These are phyloP conservation scores for Erebia palarica DNA, from an alignment of 2,888 invertebrate genomes.

Conservation along the genomic window DNA sequence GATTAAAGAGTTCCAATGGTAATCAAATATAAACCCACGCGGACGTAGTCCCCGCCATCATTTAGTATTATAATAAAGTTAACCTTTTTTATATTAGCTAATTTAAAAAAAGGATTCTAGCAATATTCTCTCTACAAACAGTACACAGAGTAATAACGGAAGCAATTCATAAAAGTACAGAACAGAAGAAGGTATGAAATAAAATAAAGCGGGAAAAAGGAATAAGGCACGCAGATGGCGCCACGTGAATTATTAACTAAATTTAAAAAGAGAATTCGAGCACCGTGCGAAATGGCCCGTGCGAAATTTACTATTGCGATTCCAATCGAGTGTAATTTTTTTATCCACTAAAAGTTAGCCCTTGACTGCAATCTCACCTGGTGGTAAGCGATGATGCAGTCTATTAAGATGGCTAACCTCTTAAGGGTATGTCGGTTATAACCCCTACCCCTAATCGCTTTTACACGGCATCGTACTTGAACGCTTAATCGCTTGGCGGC, in stretches of 20 bases:
- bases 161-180: slow-evolving; percentile 37
- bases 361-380: too few relatives aligned
- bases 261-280: slow-evolving; percentile 66
- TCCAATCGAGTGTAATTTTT: slow-evolving; percentile 42
- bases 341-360: background rate
- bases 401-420: too few relatives aligned
- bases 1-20: too few relatives aligned
- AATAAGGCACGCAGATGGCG: slow-evolving; percentile 68
- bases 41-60: too few relatives aligned
- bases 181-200: slow-evolving; percentile 43
- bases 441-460: too few relatives aligned
- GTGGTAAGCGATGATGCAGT: too few relatives aligned
- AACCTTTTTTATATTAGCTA: too few relatives aligned
- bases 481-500: too few relatives aligned
- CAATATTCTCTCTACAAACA: background rate
- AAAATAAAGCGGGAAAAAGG: slow-evolving; percentile 49
- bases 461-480: too few relatives aligned
- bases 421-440: too few relatives aligned
- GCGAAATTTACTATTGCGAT: slow-evolving; percentile 69
- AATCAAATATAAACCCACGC: too few relatives aligned
- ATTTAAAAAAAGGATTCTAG: background rate
- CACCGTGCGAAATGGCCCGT: slow-evolving; percentile 65
- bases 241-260: slow-evolving; percentile 73
- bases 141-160: slow-evolving; percentile 23
- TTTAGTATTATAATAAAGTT: too few relatives aligned